These are phyloP conservation scores for Ophioninae sp. DNA, from an alignment of 2,888 invertebrate genomes.

Conservation along the genomic window DNA sequence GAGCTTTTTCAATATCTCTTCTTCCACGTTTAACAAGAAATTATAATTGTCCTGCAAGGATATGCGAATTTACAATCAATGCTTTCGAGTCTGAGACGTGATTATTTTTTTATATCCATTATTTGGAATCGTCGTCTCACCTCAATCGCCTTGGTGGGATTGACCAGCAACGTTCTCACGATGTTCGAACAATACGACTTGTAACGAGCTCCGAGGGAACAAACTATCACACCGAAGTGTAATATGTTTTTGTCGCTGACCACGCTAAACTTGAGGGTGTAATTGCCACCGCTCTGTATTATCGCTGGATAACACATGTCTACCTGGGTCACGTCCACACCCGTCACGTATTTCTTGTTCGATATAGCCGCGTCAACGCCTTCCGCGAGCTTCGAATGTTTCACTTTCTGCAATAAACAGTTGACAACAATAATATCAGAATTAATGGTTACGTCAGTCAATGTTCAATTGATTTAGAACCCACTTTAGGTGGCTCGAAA, in stretches of 20 bases:
- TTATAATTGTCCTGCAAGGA: slow-evolving; percentile 92
- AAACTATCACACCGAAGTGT: slow-evolving; percentile 98
- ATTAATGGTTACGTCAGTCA: slow-evolving; percentile 11
- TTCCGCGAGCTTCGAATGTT: slow-evolving; percentile 96
- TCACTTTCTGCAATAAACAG: slow-evolving; percentile 89
- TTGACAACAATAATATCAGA: neutral
- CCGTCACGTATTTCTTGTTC: slow-evolving; percentile 97
- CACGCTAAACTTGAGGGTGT: slow-evolving; percentile 97
- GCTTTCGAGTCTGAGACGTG: neutral
- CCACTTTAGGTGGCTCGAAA: too few relatives aligned
- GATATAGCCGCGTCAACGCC: slow-evolving; percentile 95
- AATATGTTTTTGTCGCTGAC: slow-evolving; percentile 95
- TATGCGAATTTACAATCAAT: neutral
- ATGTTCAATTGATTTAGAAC: neutral
- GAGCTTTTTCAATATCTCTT: slow-evolving; percentile 93
- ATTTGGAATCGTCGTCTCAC: slow-evolving; percentile 70
- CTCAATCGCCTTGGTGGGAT: slow-evolving; percentile 89
- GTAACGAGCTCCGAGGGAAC: slow-evolving; percentile 96
- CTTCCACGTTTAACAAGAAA: slow-evolving; percentile 93
- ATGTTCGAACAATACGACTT: slow-evolving; percentile 99
- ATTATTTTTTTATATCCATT: neutral
- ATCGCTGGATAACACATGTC: slow-evolving; percentile 99
- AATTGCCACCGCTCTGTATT: slow-evolving; percentile 99
- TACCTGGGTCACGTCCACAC: slow-evolving; percentile 93
- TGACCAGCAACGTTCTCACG: slow-evolving; percentile 96